A percentile compares a stretch with the other conserved stretches of the same genome.
These are phyloP conservation scores for Axea sp. DNA, from an alignment of 2,888 invertebrate species.

Conservation along the genomic window DNA sequence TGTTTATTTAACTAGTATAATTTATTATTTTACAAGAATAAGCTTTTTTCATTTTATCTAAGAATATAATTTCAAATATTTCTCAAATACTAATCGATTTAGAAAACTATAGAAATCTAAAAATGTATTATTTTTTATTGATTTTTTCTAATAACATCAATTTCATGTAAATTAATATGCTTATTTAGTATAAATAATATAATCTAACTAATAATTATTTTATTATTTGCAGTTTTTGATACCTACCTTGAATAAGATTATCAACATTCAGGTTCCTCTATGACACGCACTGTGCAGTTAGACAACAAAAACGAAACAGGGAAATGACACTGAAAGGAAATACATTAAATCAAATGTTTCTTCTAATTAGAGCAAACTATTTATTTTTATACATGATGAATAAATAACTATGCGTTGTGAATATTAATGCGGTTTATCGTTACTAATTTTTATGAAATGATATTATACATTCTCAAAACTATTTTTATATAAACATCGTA, in stretches of 20 bases:
- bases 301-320: slow-evolving; percentile 19
- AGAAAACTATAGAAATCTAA: no score
- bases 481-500: slow-evolving; percentile 27
- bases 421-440: not conserved
- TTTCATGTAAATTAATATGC: no score
- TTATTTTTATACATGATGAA: slow-evolving; percentile 23
- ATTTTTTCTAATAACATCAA: no score
- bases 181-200: no score
- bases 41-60: no score
- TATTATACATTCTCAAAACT: slow-evolving; percentile 8
- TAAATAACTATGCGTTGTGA: not conserved
- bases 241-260: slow-evolving; percentile 8
- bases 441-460: slow-evolving; percentile 1
- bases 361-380: slow-evolving; percentile 16
- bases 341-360: not conserved
- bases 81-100: no score
- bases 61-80: no score
- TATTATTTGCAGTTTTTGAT: slow-evolving; percentile 13
- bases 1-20: no score
- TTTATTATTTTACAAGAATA: no score
- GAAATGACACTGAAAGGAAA: slow-evolving; percentile 25
- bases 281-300: slow-evolving; percentile 28
- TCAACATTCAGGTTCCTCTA: slow-evolving; percentile 34
- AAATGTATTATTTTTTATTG: no score
- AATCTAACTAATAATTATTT: not conserved